A percentile compares a stretch with the other conserved stretches of the same genome.
These are phyloP conservation scores for Phenganax subtilis DNA, from an alignment of 92 coral and sea anemone species.

Conservation along the genomic window DNA sequence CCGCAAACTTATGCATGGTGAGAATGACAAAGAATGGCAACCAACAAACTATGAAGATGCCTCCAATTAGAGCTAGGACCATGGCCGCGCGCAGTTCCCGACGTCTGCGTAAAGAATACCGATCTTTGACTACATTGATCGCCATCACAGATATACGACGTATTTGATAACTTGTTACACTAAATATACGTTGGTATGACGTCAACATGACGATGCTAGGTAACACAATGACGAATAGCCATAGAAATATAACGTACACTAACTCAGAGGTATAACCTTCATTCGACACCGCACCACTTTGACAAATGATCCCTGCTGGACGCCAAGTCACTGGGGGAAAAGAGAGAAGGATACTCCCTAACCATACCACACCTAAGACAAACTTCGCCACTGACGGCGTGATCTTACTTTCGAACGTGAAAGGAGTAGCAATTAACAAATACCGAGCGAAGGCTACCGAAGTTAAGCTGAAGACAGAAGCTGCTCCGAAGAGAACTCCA, in stretches of 20 bases:
- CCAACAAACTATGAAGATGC: conserved; percentile 89
- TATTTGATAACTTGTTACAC: conserved; percentile 75
- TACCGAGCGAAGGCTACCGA: conserved; percentile 89
- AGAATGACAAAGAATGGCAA: conserved; percentile 92
- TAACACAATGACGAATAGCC: conserved; percentile 85
- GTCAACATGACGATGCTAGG: conserved; percentile 72
- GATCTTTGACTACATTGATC: conserved; percentile 41
- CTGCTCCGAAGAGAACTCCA: conserved; percentile 95
- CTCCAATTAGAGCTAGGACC: conserved; percentile 84
- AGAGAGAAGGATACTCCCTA: conserved; percentile 64
- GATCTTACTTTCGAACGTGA: conserved; percentile 76
- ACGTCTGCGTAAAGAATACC: conserved; percentile 55
- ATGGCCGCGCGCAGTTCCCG: conserved; percentile 81
- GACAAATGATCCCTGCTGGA: conserved; percentile 66
- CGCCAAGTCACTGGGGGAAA: conserved; percentile 92
- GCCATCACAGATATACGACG: conserved; percentile 57
- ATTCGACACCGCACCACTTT: conserved; percentile 75
- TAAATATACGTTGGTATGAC: conserved; percentile 72
- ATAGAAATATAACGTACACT: conserved; percentile 72
- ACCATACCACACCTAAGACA: conserved; percentile 75
- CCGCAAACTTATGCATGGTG: conserved; percentile 78
- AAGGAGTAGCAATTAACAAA: conserved; percentile 79
- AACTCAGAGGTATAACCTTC: conserved; percentile 72
- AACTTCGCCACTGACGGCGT: conserved; percentile 73
- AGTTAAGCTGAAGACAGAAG: conserved; percentile 81